Base-by-base conservation (phyloP, 1,140 invertebrate genomes). In the Cherax destructor region DNA sequence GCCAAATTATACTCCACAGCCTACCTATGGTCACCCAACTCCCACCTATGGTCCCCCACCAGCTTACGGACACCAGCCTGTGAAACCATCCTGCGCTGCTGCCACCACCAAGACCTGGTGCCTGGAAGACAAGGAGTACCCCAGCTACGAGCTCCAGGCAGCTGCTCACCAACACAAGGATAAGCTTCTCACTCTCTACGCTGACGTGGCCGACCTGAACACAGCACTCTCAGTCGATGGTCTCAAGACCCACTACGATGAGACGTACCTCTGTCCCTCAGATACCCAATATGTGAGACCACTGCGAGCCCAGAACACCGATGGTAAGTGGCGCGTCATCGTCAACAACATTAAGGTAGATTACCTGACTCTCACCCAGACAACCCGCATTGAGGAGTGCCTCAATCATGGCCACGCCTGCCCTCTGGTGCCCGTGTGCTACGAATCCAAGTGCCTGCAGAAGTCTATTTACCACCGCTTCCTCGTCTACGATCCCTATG, bases 301-400 rank as follows among this genome's bases (percentile, higher is more conserved):
- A 21, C 88, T 94, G 30, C 69, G 94, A 65, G 94, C 94, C 74
- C 79, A 85, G 24, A 94, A 94, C 83, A 86, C 92, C 3, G 92
- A 94, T 30, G 93, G 94, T 5, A 92, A 93, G 86, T 94, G 94
- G 94, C 88, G 93, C 74, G 90, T 94, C 88, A 92, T 94, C 59
- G 93, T 94, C 65, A 94, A 94, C 89, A 83, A 93, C 81, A 92
- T 94, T 4, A 92, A 94, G n/a, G 91, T 91, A 11, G 84, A 93
- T 56, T 90, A 93, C 80, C 52, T 92, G 69, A 91, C 81, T 30
- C 93, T 91, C 69, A 92, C 89, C 30, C 94, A 94, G 92, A 92
- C 93, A 18, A 91, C 92, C 13, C 92, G 94, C 61, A 85, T 94
- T 24, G 94, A 94, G 85, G 92, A 93, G 72, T 94, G 94, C 91